These are phyloP conservation scores for Myotis daubentonii DNA, from an alignment of 2,797 vertebrate species.

Conservation along the genomic window DNA sequence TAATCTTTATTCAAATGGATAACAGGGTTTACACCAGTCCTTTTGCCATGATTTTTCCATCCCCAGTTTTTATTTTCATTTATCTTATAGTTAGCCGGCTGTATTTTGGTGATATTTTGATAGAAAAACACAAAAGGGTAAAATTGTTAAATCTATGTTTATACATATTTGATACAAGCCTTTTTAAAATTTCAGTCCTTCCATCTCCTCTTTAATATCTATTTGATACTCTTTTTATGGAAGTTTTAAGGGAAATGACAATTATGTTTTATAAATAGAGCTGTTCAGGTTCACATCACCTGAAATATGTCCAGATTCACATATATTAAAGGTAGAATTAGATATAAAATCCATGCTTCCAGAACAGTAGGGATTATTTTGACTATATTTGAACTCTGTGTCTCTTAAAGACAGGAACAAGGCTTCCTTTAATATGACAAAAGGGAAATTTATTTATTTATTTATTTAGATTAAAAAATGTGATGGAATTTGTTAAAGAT, in stretches of 20 bases:
- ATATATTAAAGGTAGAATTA: not conserved
- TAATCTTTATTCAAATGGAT: not conserved
- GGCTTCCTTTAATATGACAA: conserved; percentile 13
- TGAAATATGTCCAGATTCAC: not conserved
- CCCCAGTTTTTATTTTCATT: conserved; percentile 36
- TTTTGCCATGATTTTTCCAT: conserved; percentile 32
- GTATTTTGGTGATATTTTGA: conserved; percentile 40
- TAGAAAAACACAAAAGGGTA: conserved; percentile 12
- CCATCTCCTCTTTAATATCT: not conserved
- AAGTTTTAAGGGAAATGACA: conserved; percentile 36
- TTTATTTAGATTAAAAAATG: not conserved
- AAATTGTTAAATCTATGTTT: not conserved
- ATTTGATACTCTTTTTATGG: not conserved
- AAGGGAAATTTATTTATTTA: not conserved
- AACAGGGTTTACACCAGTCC: not conserved
- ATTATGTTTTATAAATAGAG: conserved; percentile 15
- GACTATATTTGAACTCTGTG: not conserved
- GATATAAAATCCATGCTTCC: not conserved
- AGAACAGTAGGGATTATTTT: conserved; percentile 10
- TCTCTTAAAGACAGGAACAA: not conserved
- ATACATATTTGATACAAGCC: conserved; percentile 4
- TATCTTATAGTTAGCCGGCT: not conserved
- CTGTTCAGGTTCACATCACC: conserved; percentile 18
- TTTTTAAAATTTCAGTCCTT: not conserved
- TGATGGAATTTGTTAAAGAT: conserved; percentile 24